Evolutionary conservation across 2,888 invertebrate species (phyloP).

Genomic region (Cabera pusaria): DNA sequence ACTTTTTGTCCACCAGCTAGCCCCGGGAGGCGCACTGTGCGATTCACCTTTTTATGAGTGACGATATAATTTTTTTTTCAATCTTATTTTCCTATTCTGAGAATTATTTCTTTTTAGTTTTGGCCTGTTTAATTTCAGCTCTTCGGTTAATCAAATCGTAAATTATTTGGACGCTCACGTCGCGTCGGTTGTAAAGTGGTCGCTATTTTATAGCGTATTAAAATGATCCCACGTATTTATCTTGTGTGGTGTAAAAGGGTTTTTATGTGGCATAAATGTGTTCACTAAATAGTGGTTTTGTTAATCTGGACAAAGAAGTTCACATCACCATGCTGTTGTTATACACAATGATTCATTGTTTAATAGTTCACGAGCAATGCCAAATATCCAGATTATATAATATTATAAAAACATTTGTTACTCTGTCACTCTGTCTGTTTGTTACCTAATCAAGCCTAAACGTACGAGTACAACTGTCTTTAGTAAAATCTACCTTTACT

Average conservation of each 20-base stretch:
- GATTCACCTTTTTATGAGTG: constrained; percentile 79
- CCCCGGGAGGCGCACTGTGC: constrained; percentile 75
- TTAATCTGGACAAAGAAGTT: constrained; percentile 12
- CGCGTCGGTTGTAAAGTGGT: constrained; percentile 59
- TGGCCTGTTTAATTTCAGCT: constrained; percentile 64
- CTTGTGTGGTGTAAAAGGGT: constrained; percentile 36
- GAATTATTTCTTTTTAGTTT: constrained; percentile 61
- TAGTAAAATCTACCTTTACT: no score
- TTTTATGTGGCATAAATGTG: constrained; percentile 32
- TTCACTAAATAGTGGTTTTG: constrained; percentile 27
- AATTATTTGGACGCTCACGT: constrained; percentile 55
- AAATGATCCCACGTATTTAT: constrained; percentile 56
- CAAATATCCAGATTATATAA: no score
- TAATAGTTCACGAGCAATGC: no score
- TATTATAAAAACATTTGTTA: no score
- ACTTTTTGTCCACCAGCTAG: constrained; percentile 70
- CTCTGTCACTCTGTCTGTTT: no score
- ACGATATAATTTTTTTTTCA: constrained; percentile 67
- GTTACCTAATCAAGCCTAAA: no score
- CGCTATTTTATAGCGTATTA: constrained; percentile 72
- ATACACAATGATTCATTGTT: no score
- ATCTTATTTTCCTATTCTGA: constrained; percentile 60
- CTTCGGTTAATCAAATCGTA: constrained; percentile 76
- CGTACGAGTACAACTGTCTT: no score
- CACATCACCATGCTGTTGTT: constrained; percentile 5